Evolutionary conservation across 2,888 invertebrate species (phyloP), one percentile per base, ranked within the genome.

Genomic region (Agonopterix heracliana): DNA sequence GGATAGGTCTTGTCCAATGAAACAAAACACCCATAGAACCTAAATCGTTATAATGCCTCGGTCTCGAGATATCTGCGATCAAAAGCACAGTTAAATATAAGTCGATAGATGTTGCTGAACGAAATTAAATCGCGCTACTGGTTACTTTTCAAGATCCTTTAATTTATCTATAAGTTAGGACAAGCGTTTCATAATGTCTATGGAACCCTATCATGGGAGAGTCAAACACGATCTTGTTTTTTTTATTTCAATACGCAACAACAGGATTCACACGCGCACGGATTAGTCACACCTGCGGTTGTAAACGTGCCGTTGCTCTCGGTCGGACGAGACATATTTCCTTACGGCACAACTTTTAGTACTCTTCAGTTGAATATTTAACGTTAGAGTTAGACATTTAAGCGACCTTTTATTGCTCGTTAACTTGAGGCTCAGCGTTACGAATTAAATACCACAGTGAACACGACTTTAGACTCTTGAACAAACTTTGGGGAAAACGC

Each of bases 241-340:
- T 41, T 45, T 36, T 13, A 45, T 42, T 9, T 4, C 14, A 38
- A n/a, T 14, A 41, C 44, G 36, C 41, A 41, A 41, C 48, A 17
- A 46, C 43, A 48, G 44, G 26, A 52, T 46, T 52, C 54, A 57
- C 59, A 59, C 63, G 64, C 61, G 61, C 59, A 55, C 57, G 63
- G 57, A 68, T 75, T 74, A 66, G 71, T 72, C 74, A 75, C 72
- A 75, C 72, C 66, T 69, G 64, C 61, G 62, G 64, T 59, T 56
- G 54, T 71, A 63, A 71, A 68, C 61, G 66, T 68, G 68, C 58
- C 65, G 57, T 64, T 64, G 65, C 64, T 65, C 68, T 63, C 57
- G 54, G 51, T 54, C 56, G 47, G 52, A 53, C 55, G 53, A 56
- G 63, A 56, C 47, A 26, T 26, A 26, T 55, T 57, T 63, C 53